phyloP scores from a whole-genome alignment of 2,797 vertebrate genomes.

The Sebastes diploproa region DNA sequence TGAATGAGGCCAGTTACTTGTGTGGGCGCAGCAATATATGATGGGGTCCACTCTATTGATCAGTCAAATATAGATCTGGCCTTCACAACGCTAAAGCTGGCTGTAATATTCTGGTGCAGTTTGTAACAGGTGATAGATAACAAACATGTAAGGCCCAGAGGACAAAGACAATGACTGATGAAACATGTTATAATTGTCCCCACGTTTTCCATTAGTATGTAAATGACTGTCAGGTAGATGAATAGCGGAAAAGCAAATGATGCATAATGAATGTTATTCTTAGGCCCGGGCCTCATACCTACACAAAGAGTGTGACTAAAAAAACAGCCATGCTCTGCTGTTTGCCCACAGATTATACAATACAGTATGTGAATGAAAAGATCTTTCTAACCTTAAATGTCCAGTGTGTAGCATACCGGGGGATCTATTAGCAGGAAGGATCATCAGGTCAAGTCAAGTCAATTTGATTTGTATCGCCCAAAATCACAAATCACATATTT shows the following conservation, averaged over 20 bases:
- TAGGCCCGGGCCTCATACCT: not conserved
- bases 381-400: too few species aligned
- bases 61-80: not conserved
- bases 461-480: too few species aligned
- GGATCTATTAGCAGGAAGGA: too few species aligned
- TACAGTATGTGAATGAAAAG: not conserved
- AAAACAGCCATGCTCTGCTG: not conserved
- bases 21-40: not conserved
- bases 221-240: slow-evolving; percentile 14
- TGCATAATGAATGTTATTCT: slow-evolving; percentile 14
- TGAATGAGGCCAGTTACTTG: not conserved
- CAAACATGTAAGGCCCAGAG: not conserved
- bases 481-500: too few species aligned
- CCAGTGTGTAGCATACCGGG: too few species aligned
- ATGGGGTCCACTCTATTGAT: not conserved
- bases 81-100: not conserved
- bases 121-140: not conserved
- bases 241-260: slow-evolving; percentile 7
- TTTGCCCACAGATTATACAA: not conserved
- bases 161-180: not conserved
- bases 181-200: not conserved
- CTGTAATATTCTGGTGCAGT: not conserved
- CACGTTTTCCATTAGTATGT: slow-evolving; percentile 15
- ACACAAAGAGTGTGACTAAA: not conserved
- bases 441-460: too few species aligned